Conservation (phyloP, 1,140 invertebrate species). For the Heliothis virescens region DNA sequence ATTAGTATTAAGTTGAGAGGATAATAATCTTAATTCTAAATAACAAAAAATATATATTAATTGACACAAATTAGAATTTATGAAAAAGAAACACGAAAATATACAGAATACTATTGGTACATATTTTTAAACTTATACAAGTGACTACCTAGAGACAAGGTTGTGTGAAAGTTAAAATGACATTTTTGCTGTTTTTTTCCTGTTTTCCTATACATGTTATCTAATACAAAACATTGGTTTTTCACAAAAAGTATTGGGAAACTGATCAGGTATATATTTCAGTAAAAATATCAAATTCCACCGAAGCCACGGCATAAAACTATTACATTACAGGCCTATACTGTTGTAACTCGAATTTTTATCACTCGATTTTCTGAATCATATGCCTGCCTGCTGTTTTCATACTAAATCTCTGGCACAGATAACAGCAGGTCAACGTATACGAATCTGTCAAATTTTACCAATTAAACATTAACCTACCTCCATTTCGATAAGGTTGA, state of each 20-base stretch:
- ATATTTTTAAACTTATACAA: neutral
- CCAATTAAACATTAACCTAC: no score
- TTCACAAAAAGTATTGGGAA: slow-evolving; percentile 47
- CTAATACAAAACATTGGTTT: slow-evolving; percentile 45
- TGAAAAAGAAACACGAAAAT: neutral
- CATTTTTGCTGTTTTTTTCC: slow-evolving; percentile 22
- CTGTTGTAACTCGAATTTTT: neutral
- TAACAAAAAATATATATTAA: no score
- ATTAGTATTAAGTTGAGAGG: no score
- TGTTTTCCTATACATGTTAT: slow-evolving; percentile 36
- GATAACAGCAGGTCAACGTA: no score
- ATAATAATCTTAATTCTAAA: no score
- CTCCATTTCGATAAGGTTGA: no score
- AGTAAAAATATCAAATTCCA: slow-evolving; percentile 54
- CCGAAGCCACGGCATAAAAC: slow-evolving; percentile 43
- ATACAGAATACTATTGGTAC: neutral
- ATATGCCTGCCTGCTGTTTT: no score
- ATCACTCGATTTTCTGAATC: neutral
- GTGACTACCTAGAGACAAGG: neutral
- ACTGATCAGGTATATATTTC: slow-evolving; percentile 44
- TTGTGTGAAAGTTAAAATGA: neutral
- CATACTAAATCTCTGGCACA: no score
- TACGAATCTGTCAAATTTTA: no score
- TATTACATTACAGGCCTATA: slow-evolving; percentile 47
- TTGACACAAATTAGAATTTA: no score